Conservation (phyloP, 2,797 vertebrate species). For the Chrosomus eos region DNA sequence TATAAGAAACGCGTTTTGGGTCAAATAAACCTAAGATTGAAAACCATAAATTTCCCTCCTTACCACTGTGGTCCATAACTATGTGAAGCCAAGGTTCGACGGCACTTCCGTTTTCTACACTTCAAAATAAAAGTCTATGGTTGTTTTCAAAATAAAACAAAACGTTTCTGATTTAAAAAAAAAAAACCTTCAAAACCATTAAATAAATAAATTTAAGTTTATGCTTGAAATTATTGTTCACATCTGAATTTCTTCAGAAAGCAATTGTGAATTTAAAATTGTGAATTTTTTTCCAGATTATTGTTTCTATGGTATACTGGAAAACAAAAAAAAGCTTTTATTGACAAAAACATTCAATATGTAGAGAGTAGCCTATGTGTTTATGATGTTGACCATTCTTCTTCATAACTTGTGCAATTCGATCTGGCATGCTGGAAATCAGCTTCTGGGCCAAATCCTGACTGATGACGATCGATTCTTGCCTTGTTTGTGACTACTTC, state of each 20-base stretch:
- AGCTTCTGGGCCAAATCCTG: neutral
- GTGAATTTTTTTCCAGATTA: neutral
- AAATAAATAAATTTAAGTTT: neutral
- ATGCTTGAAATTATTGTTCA: neutral
- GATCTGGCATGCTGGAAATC: neutral
- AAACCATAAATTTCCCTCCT: slow-evolving; percentile 56
- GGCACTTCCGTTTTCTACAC: slow-evolving; percentile 1
- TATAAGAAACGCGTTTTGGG: neutral
- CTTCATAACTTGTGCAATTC: neutral
- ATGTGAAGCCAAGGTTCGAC: slow-evolving; percentile 2
- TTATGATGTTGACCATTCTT: neutral
- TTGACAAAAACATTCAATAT: neutral
- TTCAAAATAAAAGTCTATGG: slow-evolving; percentile 54
- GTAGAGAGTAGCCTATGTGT: neutral
- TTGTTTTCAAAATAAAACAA: neutral
- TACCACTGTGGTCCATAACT: slow-evolving; percentile 59
- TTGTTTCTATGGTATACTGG: neutral
- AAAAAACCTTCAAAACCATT: neutral
- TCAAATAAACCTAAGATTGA: neutral
- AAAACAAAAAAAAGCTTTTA: neutral
- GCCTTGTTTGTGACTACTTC: neutral
- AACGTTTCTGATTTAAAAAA: neutral
- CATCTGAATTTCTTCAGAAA: neutral
- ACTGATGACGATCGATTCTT: neutral
- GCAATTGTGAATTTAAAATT: neutral